Conservation (phyloP, 92 coral and sea anemone genomes). For the Paragorgia papillata region DNA sequence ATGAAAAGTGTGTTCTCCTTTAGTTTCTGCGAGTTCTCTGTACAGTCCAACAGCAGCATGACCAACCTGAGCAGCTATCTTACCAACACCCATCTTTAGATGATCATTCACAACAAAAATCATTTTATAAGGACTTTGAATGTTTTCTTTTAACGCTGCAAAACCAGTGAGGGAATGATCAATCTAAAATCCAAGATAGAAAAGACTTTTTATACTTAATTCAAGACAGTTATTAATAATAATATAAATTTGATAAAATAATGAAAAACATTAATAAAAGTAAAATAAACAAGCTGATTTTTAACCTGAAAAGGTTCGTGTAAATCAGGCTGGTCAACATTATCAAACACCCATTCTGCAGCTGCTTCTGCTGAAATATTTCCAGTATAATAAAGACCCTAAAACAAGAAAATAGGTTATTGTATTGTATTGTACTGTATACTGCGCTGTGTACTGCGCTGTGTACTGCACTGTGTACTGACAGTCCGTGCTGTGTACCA, state of each 20-base stretch:
- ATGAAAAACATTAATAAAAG: neutral
- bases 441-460: too few species aligned
- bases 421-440: too few species aligned
- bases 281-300: neutral
- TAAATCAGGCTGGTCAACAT: constrained; percentile 66
- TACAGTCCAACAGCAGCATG: constrained; percentile 84
- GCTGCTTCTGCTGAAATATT: constrained; percentile 81
- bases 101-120: constrained; percentile 83
- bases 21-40: constrained; percentile 56
- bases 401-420: neutral
- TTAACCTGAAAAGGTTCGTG: constrained; percentile 79
- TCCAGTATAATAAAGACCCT: constrained; percentile 81
- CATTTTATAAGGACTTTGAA: constrained; percentile 71
- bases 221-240: too few species aligned
- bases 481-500: too few species aligned
- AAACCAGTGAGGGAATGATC: constrained; percentile 38
- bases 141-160: constrained; percentile 17
- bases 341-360: constrained; percentile 84
- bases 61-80: constrained; percentile 85
- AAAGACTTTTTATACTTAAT: neutral
- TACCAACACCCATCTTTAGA: constrained; percentile 87
- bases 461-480: too few species aligned
- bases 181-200: neutral
- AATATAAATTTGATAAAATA: neutral
- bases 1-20: constrained; percentile 51